Percentiles rank a stretch among this genome's conserved stretches.
These are phyloP conservation scores for Aleiodes alternator DNA, from an alignment of 2,888 invertebrate species.

Conservation along the genomic window DNA sequence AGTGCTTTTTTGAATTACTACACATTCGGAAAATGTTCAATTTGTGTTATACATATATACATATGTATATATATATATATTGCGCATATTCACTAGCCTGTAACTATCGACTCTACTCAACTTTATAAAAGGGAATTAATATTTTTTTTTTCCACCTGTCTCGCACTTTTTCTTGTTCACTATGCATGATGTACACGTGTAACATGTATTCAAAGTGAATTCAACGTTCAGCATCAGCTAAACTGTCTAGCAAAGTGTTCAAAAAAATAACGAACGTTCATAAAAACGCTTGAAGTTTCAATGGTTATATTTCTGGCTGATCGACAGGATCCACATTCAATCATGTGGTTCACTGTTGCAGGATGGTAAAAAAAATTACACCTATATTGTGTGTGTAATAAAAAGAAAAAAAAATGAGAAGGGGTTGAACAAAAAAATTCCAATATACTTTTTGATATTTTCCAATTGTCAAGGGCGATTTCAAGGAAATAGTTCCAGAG, in stretches of 20 bases:
- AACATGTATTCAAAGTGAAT: slow-evolving; percentile 13
- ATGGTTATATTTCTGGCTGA: slow-evolving; percentile 5
- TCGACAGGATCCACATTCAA: slow-evolving; percentile 22
- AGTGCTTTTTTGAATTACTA: slow-evolving; percentile 12
- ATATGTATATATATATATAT: background rate
- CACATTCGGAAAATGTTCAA: background rate
- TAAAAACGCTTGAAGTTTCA: slow-evolving; percentile 12
- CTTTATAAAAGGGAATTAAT: slow-evolving; percentile 8
- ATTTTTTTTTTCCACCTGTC: background rate
- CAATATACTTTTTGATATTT: too few species aligned
- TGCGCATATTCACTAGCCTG: background rate
- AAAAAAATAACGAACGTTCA: slow-evolving; percentile 41
- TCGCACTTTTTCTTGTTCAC: background rate
- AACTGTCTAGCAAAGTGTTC: slow-evolving; percentile 35
- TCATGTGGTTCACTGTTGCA: slow-evolving; percentile 5
- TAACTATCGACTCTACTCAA: background rate
- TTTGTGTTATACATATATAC: background rate
- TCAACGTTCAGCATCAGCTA: slow-evolving; percentile 28
- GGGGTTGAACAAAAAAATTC: background rate
- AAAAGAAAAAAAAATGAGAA: background rate
- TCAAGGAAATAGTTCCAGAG: too few species aligned
- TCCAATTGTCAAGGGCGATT: too few species aligned
- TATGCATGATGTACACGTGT: background rate
- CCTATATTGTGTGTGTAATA: background rate
- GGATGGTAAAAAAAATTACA: background rate